phyloP scores from a whole-genome alignment of 2,113 vertebrate genomes.

The Burhinus bistriatus region DNA sequence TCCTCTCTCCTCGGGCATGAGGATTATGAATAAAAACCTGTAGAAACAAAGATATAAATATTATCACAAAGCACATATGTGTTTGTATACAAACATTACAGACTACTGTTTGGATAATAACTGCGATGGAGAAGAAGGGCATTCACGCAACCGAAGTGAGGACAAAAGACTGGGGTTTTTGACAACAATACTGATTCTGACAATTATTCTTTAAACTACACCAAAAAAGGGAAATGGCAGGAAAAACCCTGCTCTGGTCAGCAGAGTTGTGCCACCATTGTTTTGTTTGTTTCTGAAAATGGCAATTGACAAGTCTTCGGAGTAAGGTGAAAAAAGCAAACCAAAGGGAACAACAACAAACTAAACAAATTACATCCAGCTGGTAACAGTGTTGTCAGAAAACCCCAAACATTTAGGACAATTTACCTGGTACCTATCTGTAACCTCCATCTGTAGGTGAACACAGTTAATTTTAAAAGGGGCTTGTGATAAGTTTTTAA shows the following conservation, averaged over 20 bases:
- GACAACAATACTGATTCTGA: background rate
- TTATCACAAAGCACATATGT: background rate
- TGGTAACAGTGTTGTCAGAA: background rate
- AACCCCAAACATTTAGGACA: background rate
- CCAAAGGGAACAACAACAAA: background rate
- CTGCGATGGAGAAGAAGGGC: accelerated
- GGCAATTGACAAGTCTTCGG: background rate
- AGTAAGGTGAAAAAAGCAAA: background rate
- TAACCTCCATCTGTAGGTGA: background rate
- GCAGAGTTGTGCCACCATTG: background rate
- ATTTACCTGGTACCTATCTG: background rate
- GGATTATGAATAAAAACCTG: conserved; percentile 98
- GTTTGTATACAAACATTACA: background rate
- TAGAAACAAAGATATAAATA: background rate
- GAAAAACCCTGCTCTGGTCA: background rate
- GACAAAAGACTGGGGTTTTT: background rate
- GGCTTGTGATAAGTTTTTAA: background rate
- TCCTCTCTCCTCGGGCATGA: conserved; percentile 82
- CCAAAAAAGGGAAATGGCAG: background rate
- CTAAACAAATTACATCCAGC: background rate
- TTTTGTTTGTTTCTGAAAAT: background rate
- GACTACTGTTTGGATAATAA: background rate
- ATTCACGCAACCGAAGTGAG: background rate
- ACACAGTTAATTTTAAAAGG: background rate
- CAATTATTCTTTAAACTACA: background rate